Evolutionary conservation across 1,140 invertebrate genomes (phyloP).

Genomic region (Macrotrachela quadricornifera): DNA sequence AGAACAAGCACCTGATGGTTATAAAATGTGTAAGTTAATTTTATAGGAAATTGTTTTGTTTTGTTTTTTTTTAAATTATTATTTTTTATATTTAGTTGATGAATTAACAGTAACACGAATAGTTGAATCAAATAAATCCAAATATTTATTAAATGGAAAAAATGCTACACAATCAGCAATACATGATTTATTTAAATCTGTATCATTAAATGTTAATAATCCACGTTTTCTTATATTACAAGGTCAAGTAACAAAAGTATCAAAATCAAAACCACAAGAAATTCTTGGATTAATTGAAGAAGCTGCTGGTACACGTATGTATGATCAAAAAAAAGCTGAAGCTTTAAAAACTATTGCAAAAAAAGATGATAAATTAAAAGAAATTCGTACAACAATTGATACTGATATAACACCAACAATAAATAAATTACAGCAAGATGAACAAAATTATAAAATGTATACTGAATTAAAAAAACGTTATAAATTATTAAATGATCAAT

Average conservation of each 20-base stretch:
- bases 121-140: conserved; percentile 46
- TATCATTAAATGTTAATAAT: conserved; percentile 95
- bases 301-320: conserved; percentile 89
- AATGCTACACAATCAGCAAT: conserved; percentile 70
- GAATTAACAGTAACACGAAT: conserved; percentile 74
- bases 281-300: conserved; percentile 97
- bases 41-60: no score
- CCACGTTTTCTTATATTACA: conserved; percentile 99
- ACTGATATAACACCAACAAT: conserved; percentile 73
- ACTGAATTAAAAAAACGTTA: not conserved
- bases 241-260: conserved; percentile 90
- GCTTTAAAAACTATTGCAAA: conserved; percentile 71
- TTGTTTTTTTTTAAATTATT: no score
- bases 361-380: conserved; percentile 69
- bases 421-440: conserved; percentile 59
- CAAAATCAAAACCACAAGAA: conserved; percentile 96
- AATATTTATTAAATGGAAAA: conserved; percentile 81
- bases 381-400: conserved; percentile 59
- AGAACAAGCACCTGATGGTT: conserved; percentile 63
- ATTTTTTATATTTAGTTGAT: conserved; percentile 34
- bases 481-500: not conserved
- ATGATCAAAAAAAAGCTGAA: conserved; percentile 73
- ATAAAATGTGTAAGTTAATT: conserved; percentile 42
- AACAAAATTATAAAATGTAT: no score
- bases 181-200: conserved; percentile 77